Conservation (phyloP, 1,140 invertebrate species). For the Nylanderia fulva region DNA sequence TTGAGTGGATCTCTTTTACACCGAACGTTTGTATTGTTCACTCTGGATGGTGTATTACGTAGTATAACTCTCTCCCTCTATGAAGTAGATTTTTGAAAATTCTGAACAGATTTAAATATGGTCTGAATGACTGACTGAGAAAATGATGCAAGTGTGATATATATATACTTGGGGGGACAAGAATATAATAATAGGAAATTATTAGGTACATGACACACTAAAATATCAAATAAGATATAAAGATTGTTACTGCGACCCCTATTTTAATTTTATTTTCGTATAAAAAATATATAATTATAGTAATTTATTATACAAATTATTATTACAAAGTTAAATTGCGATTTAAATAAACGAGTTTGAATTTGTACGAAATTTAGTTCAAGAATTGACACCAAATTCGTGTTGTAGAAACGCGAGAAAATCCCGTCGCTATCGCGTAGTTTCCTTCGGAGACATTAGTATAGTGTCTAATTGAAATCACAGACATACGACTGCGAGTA, state of each 20-base stretch:
- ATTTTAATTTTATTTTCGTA: background rate
- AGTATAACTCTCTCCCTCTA: background rate
- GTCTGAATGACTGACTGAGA: background rate
- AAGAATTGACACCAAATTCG: background rate
- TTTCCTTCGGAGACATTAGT: constrained; percentile 19
- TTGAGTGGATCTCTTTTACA: constrained; percentile 46
- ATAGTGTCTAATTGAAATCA: constrained; percentile 82
- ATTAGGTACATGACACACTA: background rate
- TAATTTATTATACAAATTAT: too few species aligned
- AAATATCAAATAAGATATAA: background rate
- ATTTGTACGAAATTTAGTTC: background rate
- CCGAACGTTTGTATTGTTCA: constrained; percentile 23
- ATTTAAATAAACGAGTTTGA: background rate
- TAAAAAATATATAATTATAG: too few species aligned
- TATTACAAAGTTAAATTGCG: too few species aligned
- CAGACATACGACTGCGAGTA: constrained; percentile 67
- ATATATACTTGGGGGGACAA: background rate
- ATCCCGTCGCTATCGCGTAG: constrained; percentile 1
- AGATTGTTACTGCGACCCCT: background rate
- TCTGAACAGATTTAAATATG: background rate
- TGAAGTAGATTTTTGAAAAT: background rate
- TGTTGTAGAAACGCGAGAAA: background rate
- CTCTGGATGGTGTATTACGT: constrained; percentile 7
- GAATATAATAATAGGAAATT: background rate
- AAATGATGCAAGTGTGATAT: background rate